Evolutionary conservation across 2,797 vertebrate species (phyloP).

Genomic region (Ciconia nigra): DNA sequence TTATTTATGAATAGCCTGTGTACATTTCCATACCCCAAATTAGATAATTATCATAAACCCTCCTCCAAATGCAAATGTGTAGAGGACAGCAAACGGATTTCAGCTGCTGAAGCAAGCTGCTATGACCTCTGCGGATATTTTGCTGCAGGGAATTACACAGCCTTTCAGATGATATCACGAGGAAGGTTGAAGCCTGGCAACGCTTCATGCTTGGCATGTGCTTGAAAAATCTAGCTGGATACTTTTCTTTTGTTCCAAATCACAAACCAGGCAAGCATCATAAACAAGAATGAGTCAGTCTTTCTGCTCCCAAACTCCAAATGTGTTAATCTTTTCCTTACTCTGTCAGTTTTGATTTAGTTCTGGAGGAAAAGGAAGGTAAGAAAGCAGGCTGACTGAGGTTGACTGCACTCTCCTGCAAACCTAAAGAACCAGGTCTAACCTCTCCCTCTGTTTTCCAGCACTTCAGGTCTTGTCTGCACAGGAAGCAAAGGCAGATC

Average conservation of each 20-base stretch:
- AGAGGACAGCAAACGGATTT: background rate
- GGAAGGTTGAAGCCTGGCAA: slow-evolving; percentile 3
- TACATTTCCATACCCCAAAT: background rate
- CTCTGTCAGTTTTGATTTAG: background rate
- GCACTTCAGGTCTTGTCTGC: background rate
- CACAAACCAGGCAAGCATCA: background rate
- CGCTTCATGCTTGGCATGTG: background rate
- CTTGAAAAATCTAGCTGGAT: background rate
- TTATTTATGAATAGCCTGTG: background rate
- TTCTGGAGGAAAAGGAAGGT: background rate
- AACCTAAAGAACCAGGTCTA: background rate
- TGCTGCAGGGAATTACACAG: background rate
- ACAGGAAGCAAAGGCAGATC: background rate
- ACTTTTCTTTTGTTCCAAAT: background rate
- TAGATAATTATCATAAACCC: background rate
- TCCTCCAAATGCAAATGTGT: background rate
- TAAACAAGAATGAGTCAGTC: background rate
- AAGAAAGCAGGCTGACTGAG: background rate
- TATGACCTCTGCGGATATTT: background rate
- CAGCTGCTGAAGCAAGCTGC: slow-evolving; percentile 1
- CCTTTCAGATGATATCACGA: background rate
- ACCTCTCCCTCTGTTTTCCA: background rate
- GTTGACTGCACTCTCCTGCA: background rate
- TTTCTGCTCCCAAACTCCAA: background rate
- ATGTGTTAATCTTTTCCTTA: background rate